Percentiles rank a stretch among this genome's conserved stretches.
phyloP scores from a whole-genome alignment of 92 coral and sea anemone genomes.

The Phenganax stokvisi region DNA sequence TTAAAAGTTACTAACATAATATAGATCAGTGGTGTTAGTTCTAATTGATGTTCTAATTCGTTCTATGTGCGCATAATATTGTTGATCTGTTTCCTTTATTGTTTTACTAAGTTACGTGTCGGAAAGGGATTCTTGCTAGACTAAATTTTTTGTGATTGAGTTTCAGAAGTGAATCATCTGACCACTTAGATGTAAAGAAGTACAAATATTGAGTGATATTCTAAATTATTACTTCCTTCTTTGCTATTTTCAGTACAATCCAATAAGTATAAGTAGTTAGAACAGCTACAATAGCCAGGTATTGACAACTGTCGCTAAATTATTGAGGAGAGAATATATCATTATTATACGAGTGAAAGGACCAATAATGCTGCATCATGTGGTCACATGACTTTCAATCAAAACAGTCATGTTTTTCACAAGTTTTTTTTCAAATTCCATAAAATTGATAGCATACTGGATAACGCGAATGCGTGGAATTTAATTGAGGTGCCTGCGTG shows the following conservation, averaged over 20 bases:
- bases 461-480: no score
- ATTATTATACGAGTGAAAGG: no score
- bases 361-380: background rate
- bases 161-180: no score
- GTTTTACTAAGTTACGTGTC: no score
- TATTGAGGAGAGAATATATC: background rate
- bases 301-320: background rate
- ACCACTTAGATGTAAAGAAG: background rate
- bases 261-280: constrained; percentile 3
- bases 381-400: background rate
- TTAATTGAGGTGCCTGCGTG: no score
- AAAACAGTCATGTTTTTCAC: background rate
- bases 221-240: constrained; percentile 10
- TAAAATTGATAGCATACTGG: background rate
- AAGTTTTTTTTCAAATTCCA: background rate
- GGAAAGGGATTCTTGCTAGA: no score
- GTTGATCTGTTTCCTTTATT: no score
- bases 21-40: no score
- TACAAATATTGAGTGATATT: constrained; percentile 16
- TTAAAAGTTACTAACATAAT: no score
- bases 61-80: no score
- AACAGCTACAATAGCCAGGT: background rate
- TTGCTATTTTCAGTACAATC: constrained; percentile 2
- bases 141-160: no score
- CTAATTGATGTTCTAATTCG: no score